phyloP scores from a whole-genome alignment of 2,113 vertebrate genomes.

The Phoenicopterus ruber region DNA sequence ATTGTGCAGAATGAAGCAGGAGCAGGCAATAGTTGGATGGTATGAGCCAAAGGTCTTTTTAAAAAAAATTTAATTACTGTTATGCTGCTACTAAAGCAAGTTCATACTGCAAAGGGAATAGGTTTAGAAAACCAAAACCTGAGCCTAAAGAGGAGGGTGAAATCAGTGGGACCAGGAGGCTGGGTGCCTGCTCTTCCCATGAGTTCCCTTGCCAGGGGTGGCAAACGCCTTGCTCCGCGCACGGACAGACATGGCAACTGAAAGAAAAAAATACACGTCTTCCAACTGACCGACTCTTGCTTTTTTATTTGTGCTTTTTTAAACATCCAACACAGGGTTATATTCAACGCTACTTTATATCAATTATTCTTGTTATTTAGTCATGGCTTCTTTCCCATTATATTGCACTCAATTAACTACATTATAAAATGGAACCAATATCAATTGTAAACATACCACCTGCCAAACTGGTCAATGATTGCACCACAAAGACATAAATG shows the following conservation, averaged over 20 bases:
- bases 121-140: neutral
- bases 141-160: neutral
- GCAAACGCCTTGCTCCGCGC: neutral
- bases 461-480: constrained; percentile 1
- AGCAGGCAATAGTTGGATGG: neutral
- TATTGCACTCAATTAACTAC: neutral
- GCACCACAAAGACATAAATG: constrained; percentile 23
- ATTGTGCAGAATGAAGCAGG: neutral
- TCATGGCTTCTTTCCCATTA: neutral
- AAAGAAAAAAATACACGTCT: neutral
- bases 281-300: neutral
- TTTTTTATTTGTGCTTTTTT: neutral
- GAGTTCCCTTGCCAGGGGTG: neutral
- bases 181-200: neutral
- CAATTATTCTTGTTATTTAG: neutral
- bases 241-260: neutral
- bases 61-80: neutral
- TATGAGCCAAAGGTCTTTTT: neutral
- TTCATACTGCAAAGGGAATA: neutral
- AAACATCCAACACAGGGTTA: neutral
- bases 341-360: neutral
- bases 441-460: neutral
- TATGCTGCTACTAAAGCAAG: neutral
- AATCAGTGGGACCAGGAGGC: neutral
- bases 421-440: neutral